Evolutionary conservation across 2,113 vertebrate species (phyloP).

Genomic region (Pelecanus crispus): DNA sequence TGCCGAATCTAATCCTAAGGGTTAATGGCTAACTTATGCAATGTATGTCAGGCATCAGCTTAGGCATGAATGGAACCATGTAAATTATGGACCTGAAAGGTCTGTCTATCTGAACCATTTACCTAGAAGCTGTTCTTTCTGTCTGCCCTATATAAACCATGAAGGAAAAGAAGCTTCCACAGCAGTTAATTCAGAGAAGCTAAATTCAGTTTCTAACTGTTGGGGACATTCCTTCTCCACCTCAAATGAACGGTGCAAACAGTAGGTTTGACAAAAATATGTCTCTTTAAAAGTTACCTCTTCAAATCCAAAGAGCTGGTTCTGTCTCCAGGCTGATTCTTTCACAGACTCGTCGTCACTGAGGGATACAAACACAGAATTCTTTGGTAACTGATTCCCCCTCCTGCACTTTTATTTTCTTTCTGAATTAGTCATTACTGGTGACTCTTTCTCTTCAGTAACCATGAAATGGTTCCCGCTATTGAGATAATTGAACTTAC

Average conservation of each 20-base stretch:
- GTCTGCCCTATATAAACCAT: background rate
- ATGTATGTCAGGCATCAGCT: background rate
- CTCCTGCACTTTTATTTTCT: background rate
- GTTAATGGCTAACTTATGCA: background rate
- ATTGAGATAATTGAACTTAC: background rate
- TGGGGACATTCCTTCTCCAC: background rate
- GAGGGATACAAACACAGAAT: background rate
- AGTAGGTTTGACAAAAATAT: background rate
- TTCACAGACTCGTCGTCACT: background rate
- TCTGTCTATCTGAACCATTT: background rate
- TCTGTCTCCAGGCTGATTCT: slow-evolving; percentile 1
- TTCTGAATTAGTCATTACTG: background rate
- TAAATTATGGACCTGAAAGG: background rate
- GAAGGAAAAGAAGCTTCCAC: background rate
- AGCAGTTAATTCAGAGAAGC: background rate
- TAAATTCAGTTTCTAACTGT: background rate
- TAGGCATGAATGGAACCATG: background rate
- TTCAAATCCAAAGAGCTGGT: slow-evolving; percentile 18
- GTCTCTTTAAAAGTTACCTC: slow-evolving; percentile 44
- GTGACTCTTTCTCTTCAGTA: background rate
- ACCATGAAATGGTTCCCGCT: background rate
- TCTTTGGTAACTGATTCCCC: background rate
- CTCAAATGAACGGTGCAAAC: background rate
- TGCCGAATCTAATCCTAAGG: background rate
- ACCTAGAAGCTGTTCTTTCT: background rate